These are phyloP conservation scores for Elaeidobius kamerunicus DNA, from an alignment of 2,888 invertebrate genomes.

Conservation along the genomic window DNA sequence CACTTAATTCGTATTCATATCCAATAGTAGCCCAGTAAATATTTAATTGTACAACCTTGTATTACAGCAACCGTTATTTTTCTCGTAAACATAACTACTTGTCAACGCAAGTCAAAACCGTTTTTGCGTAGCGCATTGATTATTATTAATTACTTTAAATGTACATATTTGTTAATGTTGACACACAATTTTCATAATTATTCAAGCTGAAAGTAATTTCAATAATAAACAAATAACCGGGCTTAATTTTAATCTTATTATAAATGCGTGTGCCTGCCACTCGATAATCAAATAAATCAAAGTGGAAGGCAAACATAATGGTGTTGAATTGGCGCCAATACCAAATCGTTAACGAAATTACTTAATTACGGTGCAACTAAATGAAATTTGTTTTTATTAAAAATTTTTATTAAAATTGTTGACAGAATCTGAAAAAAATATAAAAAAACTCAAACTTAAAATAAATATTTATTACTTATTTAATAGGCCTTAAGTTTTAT, in stretches of 20 bases:
- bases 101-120: too few relatives aligned
- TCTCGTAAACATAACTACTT: too few relatives aligned
- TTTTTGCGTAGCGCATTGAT: neutral
- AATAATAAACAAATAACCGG: constrained; percentile 17
- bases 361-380: constrained; percentile 8
- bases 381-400: too few relatives aligned
- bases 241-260: constrained; percentile 19
- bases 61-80: too few relatives aligned
- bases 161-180: constrained; percentile 20
- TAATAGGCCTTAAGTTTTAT: too few relatives aligned
- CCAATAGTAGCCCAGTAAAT: too few relatives aligned
- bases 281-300: constrained; percentile 24
- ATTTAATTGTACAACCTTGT: too few relatives aligned
- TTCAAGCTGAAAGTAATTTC: constrained; percentile 13
- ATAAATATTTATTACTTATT: too few relatives aligned
- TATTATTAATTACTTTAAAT: constrained; percentile 10
- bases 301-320: constrained; percentile 24
- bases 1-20: too few relatives aligned
- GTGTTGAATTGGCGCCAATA: constrained; percentile 23
- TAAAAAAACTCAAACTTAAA: too few relatives aligned
- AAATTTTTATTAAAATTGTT: too few relatives aligned
- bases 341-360: constrained; percentile 18
- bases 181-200: constrained; percentile 17
- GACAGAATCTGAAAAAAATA: too few relatives aligned
- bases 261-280: neutral